Evolutionary conservation across 2,797 vertebrate genomes (phyloP).

Genomic region (Pseudopleuronectes americanus): DNA sequence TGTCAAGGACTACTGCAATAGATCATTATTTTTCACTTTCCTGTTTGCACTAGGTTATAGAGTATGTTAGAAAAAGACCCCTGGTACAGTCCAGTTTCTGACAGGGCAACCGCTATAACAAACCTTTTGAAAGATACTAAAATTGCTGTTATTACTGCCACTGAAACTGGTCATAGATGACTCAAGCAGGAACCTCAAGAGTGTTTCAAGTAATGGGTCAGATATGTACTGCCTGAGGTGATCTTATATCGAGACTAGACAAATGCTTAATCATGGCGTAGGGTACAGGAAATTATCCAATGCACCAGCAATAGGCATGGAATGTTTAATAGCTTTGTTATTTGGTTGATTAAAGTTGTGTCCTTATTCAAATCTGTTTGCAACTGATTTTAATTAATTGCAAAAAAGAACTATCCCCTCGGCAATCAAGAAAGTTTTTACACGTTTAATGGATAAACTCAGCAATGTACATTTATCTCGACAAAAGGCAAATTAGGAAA

Average conservation of each 20-base stretch:
- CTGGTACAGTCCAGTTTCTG: slow-evolving; percentile 1
- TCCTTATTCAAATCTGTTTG: slow-evolving; percentile 33
- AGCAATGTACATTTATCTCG: slow-evolving; percentile 21
- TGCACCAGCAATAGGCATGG: slow-evolving; percentile 1
- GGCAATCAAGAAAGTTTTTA: slow-evolving; percentile 40
- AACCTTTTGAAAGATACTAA: slow-evolving; percentile 41
- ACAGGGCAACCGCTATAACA: slow-evolving; percentile 21
- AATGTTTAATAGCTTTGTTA: slow-evolving; percentile 37
- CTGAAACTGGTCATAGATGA: slow-evolving; percentile 10
- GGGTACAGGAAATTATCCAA: slow-evolving; percentile 23
- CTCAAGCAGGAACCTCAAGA: slow-evolving; percentile 10
- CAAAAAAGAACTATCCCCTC: slow-evolving; percentile 24
- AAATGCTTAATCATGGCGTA: slow-evolving; percentile 24
- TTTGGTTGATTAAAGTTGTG: slow-evolving; percentile 44
- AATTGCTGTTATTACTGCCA: slow-evolving; percentile 35
- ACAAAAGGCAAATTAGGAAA: slow-evolving; percentile 29
- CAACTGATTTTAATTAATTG: slow-evolving; percentile 45
- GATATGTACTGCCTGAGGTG: slow-evolving; percentile 9
- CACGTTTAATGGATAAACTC: slow-evolving; percentile 25
- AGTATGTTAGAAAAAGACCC: slow-evolving; percentile 2
- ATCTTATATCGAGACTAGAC: slow-evolving; percentile 17
- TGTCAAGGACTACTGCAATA: slow-evolving; percentile 40
- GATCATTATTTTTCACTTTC: slow-evolving; percentile 43
- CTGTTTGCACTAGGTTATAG: slow-evolving; percentile 43
- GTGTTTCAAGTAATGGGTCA: slow-evolving; percentile 10